A percentile compares a stretch with the other conserved stretches of the same genome.
Evolutionary conservation across 2,113 vertebrate genomes (phyloP).

Genomic region (Cyanistes caeruleus): DNA sequence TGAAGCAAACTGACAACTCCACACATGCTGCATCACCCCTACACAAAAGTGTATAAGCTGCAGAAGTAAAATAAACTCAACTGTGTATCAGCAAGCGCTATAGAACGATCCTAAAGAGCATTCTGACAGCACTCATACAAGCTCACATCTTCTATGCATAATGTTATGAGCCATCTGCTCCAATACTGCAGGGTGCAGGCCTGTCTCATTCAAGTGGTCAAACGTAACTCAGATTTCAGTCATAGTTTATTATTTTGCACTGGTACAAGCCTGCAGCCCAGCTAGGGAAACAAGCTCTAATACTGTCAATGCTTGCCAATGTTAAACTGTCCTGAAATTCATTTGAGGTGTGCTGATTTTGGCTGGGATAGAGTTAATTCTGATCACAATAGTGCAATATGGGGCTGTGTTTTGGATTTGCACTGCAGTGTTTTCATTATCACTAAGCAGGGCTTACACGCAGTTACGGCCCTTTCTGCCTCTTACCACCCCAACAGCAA

Average conservation of each 20-base stretch:
- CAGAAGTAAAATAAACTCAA: neutral
- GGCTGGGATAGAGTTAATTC: neutral
- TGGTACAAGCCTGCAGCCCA: neutral
- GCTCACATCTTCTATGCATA: neutral
- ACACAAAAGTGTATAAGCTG: neutral
- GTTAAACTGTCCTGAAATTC: neutral
- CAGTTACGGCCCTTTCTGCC: neutral
- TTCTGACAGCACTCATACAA: neutral
- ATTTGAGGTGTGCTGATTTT: neutral
- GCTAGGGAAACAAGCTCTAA: neutral
- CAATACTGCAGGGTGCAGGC: neutral
- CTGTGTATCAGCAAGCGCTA: neutral
- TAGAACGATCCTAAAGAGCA: neutral
- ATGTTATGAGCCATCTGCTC: neutral
- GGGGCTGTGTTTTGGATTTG: neutral
- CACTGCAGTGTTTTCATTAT: neutral
- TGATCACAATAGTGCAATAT: neutral
- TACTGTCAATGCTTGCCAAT: accelerated
- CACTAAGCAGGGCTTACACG: neutral
- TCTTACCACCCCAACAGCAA: accelerated
- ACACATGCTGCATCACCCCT: neutral
- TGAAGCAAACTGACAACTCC: neutral
- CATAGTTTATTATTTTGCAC: neutral
- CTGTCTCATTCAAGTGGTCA: neutral
- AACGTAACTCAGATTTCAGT: neutral